Evolutionary conservation across 2,113 vertebrate species (phyloP).

Genomic region (Sapayoa aenigma): DNA sequence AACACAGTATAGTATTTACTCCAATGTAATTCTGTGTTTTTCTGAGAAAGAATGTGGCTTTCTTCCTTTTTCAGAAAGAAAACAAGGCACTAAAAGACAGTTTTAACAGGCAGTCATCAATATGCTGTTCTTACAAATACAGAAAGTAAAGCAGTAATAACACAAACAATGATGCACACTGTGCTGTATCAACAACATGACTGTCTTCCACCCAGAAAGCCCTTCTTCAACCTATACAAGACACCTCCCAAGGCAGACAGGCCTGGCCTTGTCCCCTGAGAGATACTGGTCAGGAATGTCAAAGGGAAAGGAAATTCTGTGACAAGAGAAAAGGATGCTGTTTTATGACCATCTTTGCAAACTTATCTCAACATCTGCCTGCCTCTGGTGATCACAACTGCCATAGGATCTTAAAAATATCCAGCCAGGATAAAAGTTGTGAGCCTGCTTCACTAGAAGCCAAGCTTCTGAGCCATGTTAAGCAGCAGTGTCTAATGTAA

Average conservation of each 20-base stretch:
- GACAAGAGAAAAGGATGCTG: not conserved
- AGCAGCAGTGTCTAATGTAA: not conserved
- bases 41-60: not conserved
- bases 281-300: not conserved
- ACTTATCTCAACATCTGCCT: not conserved
- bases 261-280: not conserved
- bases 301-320: not conserved
- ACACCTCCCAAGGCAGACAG: not conserved
- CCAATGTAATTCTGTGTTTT: not conserved
- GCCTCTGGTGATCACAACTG: not conserved
- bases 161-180: constrained; percentile 16
- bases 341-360: not conserved
- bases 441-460: not conserved
- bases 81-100: constrained; percentile 30
- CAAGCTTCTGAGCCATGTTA: not conserved
- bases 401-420: not conserved
- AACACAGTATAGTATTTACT: constrained; percentile 7
- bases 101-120: constrained; percentile 16
- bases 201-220: not conserved
- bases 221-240: not conserved
- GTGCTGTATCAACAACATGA: not conserved
- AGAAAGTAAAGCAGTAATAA: constrained; percentile 30
- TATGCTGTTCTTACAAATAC: constrained; percentile 27
- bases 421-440: not conserved
- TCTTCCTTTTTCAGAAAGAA: not conserved